These are phyloP conservation scores for Xenopus borealis DNA, from an alignment of 2,113 vertebrate species.

Conservation along the genomic window DNA sequence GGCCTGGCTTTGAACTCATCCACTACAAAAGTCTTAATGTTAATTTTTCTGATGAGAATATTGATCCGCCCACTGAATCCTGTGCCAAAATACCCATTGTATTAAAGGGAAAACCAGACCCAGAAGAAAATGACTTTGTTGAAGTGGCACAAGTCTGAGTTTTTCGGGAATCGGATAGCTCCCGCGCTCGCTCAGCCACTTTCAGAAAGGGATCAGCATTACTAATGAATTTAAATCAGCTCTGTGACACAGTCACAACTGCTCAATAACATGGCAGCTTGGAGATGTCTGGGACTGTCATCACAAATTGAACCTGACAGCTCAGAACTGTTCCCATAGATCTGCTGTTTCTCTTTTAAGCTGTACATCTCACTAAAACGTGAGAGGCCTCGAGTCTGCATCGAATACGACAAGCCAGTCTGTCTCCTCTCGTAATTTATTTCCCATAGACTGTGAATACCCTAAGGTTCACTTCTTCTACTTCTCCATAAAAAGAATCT, in stretches of 20 bases:
- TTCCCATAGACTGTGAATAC: no score
- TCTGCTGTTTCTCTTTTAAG: slow-evolving; percentile 62
- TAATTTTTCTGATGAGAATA: slow-evolving; percentile 4
- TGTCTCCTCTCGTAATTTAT: not conserved
- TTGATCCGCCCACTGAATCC: slow-evolving; percentile 25
- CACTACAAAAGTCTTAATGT: slow-evolving; percentile 19
- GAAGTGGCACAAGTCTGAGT: slow-evolving; percentile 5
- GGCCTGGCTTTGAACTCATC: slow-evolving; percentile 11
- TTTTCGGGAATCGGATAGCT: slow-evolving; percentile 6
- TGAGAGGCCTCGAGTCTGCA: slow-evolving; percentile 13
- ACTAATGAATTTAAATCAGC: slow-evolving; percentile 35
- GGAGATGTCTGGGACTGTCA: slow-evolving; percentile 43
- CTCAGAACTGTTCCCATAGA: slow-evolving; percentile 61
- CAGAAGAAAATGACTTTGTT: not conserved
- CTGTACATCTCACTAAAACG: slow-evolving; percentile 28
- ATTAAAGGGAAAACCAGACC: slow-evolving; percentile 1
- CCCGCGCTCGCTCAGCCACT: slow-evolving; percentile 14
- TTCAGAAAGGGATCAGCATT: slow-evolving; percentile 47
- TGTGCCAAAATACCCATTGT: not conserved
- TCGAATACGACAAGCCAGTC: slow-evolving; percentile 16
- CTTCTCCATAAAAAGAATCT: no score
- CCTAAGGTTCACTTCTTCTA: no score
- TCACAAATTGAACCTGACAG: slow-evolving; percentile 60
- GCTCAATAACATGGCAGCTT: slow-evolving; percentile 33
- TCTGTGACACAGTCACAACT: slow-evolving; percentile 22